Conservation (phyloP, 1,140 invertebrate species). For the Drosophila ohnishii region DNA sequence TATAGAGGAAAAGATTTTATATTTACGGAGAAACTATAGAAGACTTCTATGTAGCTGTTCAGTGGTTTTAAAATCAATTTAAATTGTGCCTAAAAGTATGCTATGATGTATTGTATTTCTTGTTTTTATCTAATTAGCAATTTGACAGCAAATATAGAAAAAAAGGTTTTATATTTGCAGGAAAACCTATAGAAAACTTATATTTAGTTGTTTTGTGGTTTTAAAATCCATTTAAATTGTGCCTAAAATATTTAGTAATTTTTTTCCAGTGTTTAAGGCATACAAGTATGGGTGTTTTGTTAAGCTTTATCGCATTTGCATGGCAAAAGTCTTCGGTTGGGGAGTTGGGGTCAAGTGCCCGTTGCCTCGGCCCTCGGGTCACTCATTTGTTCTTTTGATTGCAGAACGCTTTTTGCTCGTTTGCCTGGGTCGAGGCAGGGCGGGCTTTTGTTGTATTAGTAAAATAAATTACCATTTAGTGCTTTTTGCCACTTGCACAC, state of each 20-base stretch:
- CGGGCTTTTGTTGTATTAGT: constrained; percentile 77
- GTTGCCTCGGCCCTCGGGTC: constrained; percentile 66
- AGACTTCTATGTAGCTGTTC: neutral
- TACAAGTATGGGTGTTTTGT: constrained; percentile 55
- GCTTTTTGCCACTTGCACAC: constrained; percentile 73
- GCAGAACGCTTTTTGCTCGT: constrained; percentile 70
- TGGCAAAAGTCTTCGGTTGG: constrained; percentile 46
- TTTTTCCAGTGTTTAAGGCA: neutral
- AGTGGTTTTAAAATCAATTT: neutral
- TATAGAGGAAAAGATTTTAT: neutral
- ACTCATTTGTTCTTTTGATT: constrained; percentile 82
- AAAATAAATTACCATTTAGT: constrained; percentile 82
- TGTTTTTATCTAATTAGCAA: no score
- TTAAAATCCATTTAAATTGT: neutral
- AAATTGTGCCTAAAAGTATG: neutral
- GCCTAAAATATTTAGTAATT: neutral
- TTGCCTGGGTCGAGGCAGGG: constrained; percentile 7
- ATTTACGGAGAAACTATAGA: neutral
- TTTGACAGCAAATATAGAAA: neutral
- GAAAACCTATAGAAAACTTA: neutral
- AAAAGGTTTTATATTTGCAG: neutral
- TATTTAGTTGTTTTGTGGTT: accelerated
- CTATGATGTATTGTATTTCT: no score
- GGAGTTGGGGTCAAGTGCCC: constrained; percentile 66
- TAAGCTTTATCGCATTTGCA: constrained; percentile 80